Base-by-base conservation (phyloP, 30 jellyfish, hydroid and myxozoan genomes). In the Morbakka virulenta region DNA sequence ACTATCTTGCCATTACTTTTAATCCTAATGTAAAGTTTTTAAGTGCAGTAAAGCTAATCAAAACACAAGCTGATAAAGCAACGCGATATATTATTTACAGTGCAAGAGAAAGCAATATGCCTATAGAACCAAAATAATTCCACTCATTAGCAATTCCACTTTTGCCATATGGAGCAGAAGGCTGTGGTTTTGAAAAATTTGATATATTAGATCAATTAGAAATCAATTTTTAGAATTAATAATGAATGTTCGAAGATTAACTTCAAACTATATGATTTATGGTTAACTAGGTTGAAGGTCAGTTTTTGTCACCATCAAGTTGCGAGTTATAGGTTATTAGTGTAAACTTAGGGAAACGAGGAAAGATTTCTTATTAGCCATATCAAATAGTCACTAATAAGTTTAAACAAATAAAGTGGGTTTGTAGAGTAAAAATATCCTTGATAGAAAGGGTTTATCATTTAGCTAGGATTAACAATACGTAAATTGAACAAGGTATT, bases 21-120 rank as follows among this genome's bases (percentile, higher is more conserved):
- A 67, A 67, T 11, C 32, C 64, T 32, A 67, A 67, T 32, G 79
- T 62, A 11, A 27, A 29, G 36, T 67, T 67, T 31, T 22, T 67
- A 27, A 67, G 79, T 67, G 79, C 79, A 27, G 35, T 67, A 9
- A 28, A 67, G 36, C 68, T 26, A 2, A 26, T 67, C 23, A 67
- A 67, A 67, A 26, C 67, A 67, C 79, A 67, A 31, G 79, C 79
- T 32, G 35, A 67, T 67, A 67, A 67, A 20, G 79, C 79, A 33
- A 67, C 35, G 79, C 21, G 79, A 67, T 67, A 31, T 64, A 67
- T 67, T 4, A 31, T 27, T 67, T 29, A 30, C 12, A 67, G 68
- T 31, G 79, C 79, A 4, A 67, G 79, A 67, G 24, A 6, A 21
- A 67, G 4, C 17, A 67, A 28, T 31, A 26, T 67, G 79, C 79